phyloP scores from a whole-genome alignment of 2,797 vertebrate genomes.

The Lophura swinhoii region DNA sequence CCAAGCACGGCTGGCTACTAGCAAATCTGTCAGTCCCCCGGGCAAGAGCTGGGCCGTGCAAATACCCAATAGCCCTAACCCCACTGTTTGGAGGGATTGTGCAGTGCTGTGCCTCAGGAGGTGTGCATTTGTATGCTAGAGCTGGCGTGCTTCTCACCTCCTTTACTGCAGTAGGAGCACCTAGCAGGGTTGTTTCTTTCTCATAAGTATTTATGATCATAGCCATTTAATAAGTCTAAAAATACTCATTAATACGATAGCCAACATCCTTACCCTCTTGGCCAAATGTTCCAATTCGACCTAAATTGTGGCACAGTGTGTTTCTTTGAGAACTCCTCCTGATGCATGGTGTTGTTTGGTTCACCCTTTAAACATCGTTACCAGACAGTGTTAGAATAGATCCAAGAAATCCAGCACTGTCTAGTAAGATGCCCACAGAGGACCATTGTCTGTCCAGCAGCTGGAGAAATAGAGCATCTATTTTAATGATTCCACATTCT shows the following conservation, averaged over 20 bases:
- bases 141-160: background rate
- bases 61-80: too few relatives aligned
- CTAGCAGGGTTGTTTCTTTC: fast-evolving
- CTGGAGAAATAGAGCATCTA: background rate
- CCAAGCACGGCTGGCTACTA: background rate
- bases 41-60: background rate
- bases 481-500: background rate
- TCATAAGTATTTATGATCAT: background rate
- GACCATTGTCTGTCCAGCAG: constrained; percentile 73
- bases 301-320: background rate
- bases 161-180: background rate
- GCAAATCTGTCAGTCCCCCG: background rate
- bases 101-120: fast-evolving
- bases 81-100: background rate
- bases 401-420: constrained; percentile 97
- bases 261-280: constrained; percentile 31
- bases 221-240: background rate
- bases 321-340: constrained; percentile 3
- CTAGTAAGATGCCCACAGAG: constrained; percentile 98
- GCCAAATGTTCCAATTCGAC: background rate
- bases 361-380: constrained; percentile 99
- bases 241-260: background rate
- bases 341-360: constrained; percentile 57
- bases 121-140: fast-evolving
- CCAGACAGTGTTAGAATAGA: constrained; percentile 99